phyloP scores from a whole-genome alignment of 2,113 vertebrate species.

The Thymallus thymallus region DNA sequence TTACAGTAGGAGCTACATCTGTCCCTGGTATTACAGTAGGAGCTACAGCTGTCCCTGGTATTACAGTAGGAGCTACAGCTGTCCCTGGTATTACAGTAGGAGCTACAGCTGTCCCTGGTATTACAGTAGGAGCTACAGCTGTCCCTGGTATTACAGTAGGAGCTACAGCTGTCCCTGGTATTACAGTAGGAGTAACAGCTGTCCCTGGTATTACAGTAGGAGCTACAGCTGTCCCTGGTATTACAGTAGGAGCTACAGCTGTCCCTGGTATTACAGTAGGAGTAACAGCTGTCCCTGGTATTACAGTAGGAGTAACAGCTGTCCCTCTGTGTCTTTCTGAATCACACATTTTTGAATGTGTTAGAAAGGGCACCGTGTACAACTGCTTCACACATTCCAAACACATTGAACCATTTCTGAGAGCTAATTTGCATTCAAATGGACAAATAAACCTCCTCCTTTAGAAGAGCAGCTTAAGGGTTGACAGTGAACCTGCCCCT shows the following conservation, averaged over 20 bases:
- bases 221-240: too few species aligned
- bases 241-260: conserved; percentile 11
- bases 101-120: too few species aligned
- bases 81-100: too few species aligned
- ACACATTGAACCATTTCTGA: conserved; percentile 44
- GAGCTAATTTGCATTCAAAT: conserved; percentile 69
- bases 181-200: too few species aligned
- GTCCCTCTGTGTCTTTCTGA: not conserved
- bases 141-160: too few species aligned
- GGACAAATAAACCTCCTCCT: conserved; percentile 47
- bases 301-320: conserved; percentile 10
- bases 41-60: too few species aligned
- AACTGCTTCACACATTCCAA: conserved; percentile 47
- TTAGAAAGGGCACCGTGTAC: conserved; percentile 28
- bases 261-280: conserved; percentile 2
- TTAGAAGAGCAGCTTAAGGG: conserved; percentile 49
- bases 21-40: too few species aligned
- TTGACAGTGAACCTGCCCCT: conserved; percentile 54
- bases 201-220: too few species aligned
- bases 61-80: too few species aligned
- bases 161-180: too few species aligned
- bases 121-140: too few species aligned
- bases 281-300: not conserved
- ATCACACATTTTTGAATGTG: conserved; percentile 17
- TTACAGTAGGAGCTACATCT: too few species aligned